Evolutionary conservation across 1,140 invertebrate species (phyloP).

Genomic region (Acromyrmex charruanus): DNA sequence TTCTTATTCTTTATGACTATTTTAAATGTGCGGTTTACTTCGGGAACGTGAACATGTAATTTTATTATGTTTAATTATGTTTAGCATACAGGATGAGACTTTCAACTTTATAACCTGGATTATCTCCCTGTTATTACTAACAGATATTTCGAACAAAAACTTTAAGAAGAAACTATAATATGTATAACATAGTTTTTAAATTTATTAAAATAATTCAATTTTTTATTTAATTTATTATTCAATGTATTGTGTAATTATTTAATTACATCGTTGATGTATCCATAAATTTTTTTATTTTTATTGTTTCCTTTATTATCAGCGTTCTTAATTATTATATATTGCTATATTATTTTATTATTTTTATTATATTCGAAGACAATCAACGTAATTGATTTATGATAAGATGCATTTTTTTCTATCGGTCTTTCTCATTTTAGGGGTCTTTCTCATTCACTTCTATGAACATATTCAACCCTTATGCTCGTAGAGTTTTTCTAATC

Average conservation of each 20-base stretch:
- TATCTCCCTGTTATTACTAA: slow-evolving; percentile 28
- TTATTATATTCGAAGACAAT: not conserved
- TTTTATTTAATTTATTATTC: not conserved
- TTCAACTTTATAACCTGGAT: slow-evolving; percentile 16
- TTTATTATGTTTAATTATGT: slow-evolving; percentile 45
- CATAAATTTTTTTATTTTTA: not conserved
- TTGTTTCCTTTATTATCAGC: not conserved
- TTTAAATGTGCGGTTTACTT: slow-evolving; percentile 42
- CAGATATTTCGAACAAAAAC: not conserved
- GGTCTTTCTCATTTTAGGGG: not conserved
- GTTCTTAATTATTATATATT: too few relatives aligned
- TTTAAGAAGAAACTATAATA: not conserved
- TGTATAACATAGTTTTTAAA: not conserved
- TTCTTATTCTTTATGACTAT: slow-evolving; percentile 31
- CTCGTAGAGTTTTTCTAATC: slow-evolving; percentile 37
- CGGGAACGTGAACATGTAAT: slow-evolving; percentile 14
- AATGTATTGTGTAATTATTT: not conserved
- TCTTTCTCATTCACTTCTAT: not conserved
- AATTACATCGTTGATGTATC: not conserved
- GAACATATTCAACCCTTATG: not conserved
- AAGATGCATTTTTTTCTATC: not conserved
- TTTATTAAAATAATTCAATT: not conserved
- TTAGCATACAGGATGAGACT: slow-evolving; percentile 13
- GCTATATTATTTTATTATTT: not conserved
- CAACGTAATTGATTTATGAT: not conserved